Conservation (phyloP, 2,797 vertebrate species). For the Argyrosomus regius region DNA sequence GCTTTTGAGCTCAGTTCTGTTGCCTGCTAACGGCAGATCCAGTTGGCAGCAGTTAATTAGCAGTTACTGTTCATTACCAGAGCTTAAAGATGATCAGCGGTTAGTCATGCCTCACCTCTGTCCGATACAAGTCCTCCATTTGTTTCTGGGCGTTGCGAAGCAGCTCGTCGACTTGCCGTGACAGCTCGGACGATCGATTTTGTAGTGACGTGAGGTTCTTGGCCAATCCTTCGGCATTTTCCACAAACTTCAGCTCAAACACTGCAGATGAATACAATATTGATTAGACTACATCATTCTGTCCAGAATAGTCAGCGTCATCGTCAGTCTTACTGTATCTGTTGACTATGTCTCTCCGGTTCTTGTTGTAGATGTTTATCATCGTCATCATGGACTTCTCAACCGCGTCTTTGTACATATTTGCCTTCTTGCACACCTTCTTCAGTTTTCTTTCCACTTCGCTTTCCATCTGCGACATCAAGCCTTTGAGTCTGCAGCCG, state of each 20-base stretch:
- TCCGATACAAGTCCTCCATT: constrained; percentile 62
- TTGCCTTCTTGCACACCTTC: constrained; percentile 57
- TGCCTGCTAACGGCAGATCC: too few relatives aligned
- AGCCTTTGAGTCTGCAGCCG: constrained; percentile 80
- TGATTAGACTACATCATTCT: not conserved
- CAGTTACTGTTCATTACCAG: too few relatives aligned
- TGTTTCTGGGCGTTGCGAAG: constrained; percentile 55
- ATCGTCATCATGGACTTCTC: constrained; percentile 54
- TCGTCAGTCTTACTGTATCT: constrained; percentile 64
- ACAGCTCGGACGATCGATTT: constrained; percentile 55
- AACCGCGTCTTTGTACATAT: not conserved
- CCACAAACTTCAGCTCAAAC: constrained; percentile 70
- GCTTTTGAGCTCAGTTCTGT: too few relatives aligned
- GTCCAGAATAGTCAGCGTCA: not conserved
- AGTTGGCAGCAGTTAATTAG: too few relatives aligned
- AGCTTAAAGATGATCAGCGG: too few relatives aligned
- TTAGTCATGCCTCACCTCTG: constrained; percentile 70
- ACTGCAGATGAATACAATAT: constrained; percentile 49
- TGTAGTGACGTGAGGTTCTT: constrained; percentile 67
- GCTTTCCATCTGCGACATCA: constrained; percentile 63
- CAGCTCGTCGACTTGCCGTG: constrained; percentile 53
- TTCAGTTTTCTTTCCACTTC: constrained; percentile 51
- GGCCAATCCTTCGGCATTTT: constrained; percentile 47
- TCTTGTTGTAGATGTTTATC: constrained; percentile 61
- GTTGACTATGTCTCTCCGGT: constrained; percentile 61